These are phyloP conservation scores for Dendroctonus ponderosae DNA, from an alignment of 1,140 invertebrate genomes.

Conservation along the genomic window DNA sequence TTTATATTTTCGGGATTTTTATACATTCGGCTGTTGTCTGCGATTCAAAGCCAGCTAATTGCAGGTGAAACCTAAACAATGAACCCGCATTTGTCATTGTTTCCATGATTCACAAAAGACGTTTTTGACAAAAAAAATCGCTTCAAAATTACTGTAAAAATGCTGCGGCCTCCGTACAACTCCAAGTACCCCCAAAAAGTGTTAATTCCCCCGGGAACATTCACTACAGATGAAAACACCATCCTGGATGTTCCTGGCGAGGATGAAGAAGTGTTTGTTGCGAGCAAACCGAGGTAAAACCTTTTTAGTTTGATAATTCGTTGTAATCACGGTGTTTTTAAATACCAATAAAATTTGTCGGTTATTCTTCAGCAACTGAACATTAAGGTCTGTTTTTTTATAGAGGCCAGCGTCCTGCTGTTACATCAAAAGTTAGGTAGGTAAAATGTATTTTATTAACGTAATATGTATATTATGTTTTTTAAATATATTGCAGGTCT, in stretches of 20 bases:
- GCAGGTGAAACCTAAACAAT: no score
- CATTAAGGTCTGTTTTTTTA: no score
- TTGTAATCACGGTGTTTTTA: not conserved
- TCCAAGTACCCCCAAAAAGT: constrained; percentile 8
- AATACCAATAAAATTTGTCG: no score
- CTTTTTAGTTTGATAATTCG: not conserved
- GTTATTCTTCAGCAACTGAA: no score
- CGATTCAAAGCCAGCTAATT: no score
- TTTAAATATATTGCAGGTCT: not conserved
- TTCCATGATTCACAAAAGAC: no score
- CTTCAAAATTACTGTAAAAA: constrained; percentile 6
- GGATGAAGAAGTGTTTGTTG: constrained; percentile 9
- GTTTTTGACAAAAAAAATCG: not conserved
- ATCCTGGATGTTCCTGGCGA: constrained; percentile 2
- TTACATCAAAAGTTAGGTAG: not conserved
- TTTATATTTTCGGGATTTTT: no score
- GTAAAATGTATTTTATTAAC: not conserved
- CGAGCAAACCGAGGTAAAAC: constrained; percentile 6
- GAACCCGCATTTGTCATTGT: no score
- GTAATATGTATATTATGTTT: not conserved
- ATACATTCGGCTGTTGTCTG: no score
- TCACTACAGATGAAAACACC: not conserved
- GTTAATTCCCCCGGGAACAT: constrained; percentile 2
- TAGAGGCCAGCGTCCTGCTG: not conserved
- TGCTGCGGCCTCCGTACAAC: constrained; percentile 3